A percentile compares a stretch with the other conserved stretches of the same genome.
phyloP scores from a whole-genome alignment of 2,797 vertebrate genomes.

The Etheostoma nigrum region DNA sequence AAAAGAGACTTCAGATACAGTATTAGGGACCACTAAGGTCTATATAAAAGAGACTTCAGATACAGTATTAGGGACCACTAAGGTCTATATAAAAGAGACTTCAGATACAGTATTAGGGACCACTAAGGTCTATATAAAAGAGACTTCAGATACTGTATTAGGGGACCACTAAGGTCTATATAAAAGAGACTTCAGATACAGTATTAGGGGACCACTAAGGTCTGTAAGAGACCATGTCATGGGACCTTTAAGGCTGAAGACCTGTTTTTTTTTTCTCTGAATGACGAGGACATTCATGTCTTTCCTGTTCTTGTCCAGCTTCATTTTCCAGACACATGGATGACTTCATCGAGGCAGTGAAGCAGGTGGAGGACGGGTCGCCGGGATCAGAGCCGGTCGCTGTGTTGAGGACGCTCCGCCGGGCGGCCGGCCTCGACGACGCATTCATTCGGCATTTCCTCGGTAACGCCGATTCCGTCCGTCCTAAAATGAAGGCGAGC shows the following conservation, averaged over 20 bases:
- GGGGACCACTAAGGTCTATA: too few species aligned
- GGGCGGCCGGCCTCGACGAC: constrained; percentile 55
- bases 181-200: too few species aligned
- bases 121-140: too few species aligned
- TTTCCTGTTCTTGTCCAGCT: constrained; percentile 51
- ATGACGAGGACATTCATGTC: neutral
- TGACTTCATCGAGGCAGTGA: constrained; percentile 79
- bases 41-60: too few species aligned
- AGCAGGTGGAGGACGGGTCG: constrained; percentile 73
- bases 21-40: too few species aligned
- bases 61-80: too few species aligned
- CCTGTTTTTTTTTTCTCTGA: neutral
- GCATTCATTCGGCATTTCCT: constrained; percentile 68
- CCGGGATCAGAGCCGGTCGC: constrained; percentile 14
- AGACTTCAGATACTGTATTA: too few species aligned
- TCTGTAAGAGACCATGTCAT: too few species aligned
- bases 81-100: too few species aligned
- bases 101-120: too few species aligned
- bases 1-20: too few species aligned
- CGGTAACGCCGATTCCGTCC: constrained; percentile 5
- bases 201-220: too few species aligned
- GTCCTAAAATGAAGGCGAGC: constrained; percentile 31
- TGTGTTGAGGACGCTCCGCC: constrained; percentile 66
- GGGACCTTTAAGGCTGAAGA: neutral
- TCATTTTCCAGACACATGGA: constrained; percentile 75